A percentile compares a stretch with the other conserved stretches of the same genome.
These are phyloP conservation scores for Choreutis nemorana DNA, from an alignment of 2,888 invertebrate genomes.

Conservation along the genomic window DNA sequence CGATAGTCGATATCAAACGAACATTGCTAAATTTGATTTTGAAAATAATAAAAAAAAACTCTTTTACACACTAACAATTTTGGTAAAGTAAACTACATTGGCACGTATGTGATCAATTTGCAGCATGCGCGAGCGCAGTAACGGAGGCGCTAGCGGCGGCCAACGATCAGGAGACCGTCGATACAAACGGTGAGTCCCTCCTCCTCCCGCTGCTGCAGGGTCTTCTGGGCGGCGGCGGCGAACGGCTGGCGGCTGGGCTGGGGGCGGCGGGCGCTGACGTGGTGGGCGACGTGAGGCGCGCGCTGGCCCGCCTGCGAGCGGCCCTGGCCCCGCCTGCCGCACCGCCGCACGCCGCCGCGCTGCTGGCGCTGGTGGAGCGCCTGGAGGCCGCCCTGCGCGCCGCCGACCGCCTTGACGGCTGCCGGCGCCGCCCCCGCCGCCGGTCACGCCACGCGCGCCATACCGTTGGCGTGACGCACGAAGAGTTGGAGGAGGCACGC, in stretches of 20 bases:
- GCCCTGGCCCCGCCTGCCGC: conserved; percentile 69
- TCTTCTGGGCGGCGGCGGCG: conserved; percentile 63
- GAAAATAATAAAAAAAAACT: too few species aligned
- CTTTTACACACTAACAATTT: too few species aligned
- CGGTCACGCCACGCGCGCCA: conserved; percentile 74
- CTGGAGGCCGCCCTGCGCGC: conserved; percentile 68
- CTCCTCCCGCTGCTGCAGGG: conserved; percentile 74
- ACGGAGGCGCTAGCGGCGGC: conserved; percentile 50
- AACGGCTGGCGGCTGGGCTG: conserved; percentile 44
- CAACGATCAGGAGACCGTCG: conserved; percentile 17
- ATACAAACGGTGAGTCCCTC: conserved; percentile 78
- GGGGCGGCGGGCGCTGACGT: conserved; percentile 68
- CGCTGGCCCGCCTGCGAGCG: conserved; percentile 76
- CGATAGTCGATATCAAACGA: too few species aligned
- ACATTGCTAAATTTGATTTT: too few species aligned
- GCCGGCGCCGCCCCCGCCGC: conserved; percentile 53
- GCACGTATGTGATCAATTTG: conserved; percentile 6
- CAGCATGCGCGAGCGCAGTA: conserved; percentile 55
- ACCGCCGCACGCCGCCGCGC: conserved; percentile 64
- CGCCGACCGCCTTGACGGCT: conserved; percentile 43
- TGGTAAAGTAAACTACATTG: too few species aligned
- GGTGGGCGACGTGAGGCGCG: conserved; percentile 79
- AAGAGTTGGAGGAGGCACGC: conserved; percentile 81
- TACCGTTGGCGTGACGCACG: conserved; percentile 84
- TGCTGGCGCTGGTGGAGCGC: conserved; percentile 74